Base-by-base conservation (phyloP, 2,113 vertebrate genomes). In the Chloropsis hardwickii region DNA sequence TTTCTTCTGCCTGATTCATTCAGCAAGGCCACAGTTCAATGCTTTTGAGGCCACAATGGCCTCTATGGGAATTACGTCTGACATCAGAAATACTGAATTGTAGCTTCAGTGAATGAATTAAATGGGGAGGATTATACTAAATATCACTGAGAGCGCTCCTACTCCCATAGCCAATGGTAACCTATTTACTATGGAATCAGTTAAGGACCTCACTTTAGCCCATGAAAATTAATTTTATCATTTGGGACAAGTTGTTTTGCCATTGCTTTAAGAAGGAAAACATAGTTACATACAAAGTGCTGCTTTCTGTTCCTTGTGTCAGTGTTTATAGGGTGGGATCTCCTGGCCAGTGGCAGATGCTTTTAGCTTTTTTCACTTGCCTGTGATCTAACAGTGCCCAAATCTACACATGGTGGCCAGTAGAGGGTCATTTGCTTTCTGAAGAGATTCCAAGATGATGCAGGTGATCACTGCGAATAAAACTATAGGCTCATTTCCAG, bases 61-160 rank as follows among this genome's bases (percentile, higher is more conserved):
- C 71, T 72, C 92, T 33, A 23, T 62, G 71, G 90, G 81, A 92
- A 92, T 95, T 91, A 91, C 95, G 54, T 76, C 73, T 95, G 93
- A 92, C 10, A 4, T 95, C 91, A 97, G 87, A 90, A 95, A 87
- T 73, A 72, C 78, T 72, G 58, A 95, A 80, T 73, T 82, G 70
- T 61, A 50, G 58, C 54, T 89, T 90, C 48, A 62, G 89, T 93
- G 78, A 82, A 93, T 90, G 84, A 96, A 93, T 93, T 92, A 82
- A 91, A 90, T 57, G 37, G 20, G 42, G 8, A 21, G 15, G 4
- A 79, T 79, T 77, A 79, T 56, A 33, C 25, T 57, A 54, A 94
- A 39, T 82, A 70, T 85, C 73, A 65, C 10, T 37, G 77, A 86
- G 66, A 82, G 17, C 0, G 0, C 9, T 90, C 27, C 45, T 81